These are phyloP conservation scores for Macroglossus sobrinus DNA, from an alignment of 2,113 vertebrate genomes.

Conservation along the genomic window DNA sequence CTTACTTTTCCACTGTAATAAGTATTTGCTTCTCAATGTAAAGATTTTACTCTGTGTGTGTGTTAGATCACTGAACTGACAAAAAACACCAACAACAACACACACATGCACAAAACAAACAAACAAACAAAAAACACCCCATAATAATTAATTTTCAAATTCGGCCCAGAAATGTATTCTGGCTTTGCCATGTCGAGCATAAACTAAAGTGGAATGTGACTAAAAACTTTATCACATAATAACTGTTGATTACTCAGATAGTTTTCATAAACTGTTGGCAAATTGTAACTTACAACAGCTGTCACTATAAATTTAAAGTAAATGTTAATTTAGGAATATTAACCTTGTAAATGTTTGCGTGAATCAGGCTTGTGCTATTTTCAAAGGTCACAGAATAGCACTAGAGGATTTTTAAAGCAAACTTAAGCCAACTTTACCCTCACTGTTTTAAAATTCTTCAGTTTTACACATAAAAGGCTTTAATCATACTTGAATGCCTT, in stretches of 20 bases:
- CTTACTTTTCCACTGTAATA: not conserved
- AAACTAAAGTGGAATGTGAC: conserved; percentile 40
- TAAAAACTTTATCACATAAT: conserved; percentile 37
- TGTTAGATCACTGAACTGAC: not conserved
- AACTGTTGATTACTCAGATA: conserved; percentile 47
- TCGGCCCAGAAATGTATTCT: not conserved
- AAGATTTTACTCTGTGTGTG: not conserved
- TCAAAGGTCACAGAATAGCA: conserved; percentile 54
- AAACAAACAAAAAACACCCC: not conserved
- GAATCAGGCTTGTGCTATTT: conserved; percentile 31
- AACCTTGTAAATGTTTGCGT: conserved; percentile 35
- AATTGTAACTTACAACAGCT: conserved; percentile 56
- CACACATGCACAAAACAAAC: too few relatives aligned
- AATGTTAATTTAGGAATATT: conserved; percentile 64
- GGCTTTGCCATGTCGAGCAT: not conserved
- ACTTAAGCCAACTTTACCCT: not conserved
- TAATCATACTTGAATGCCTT: conserved; percentile 13
- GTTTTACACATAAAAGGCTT: conserved; percentile 48
- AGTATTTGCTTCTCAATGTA: not conserved
- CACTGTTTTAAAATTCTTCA: not conserved
- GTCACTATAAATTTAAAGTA: conserved; percentile 62
- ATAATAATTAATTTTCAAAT: not conserved
- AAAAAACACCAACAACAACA: not conserved
- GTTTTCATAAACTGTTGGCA: conserved; percentile 61
- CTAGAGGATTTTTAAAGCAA: conserved; percentile 4